Conservation (phyloP, 2,113 vertebrate genomes). For the Cyrtonyx montezumae region DNA sequence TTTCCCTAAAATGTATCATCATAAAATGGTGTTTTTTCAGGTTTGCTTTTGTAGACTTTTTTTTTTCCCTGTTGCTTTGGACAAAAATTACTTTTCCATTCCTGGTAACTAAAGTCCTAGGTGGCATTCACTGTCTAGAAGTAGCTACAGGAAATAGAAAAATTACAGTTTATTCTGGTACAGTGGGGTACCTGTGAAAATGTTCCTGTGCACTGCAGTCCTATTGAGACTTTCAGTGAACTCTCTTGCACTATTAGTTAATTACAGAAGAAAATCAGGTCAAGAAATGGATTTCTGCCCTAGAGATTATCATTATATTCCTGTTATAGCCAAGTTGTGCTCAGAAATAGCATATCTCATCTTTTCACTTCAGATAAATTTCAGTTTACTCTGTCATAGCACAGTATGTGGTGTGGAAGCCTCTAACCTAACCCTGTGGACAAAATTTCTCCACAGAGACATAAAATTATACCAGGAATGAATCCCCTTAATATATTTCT, state of each 20-base stretch:
- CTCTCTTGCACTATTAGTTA: neutral
- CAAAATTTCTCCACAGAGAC: conserved; percentile 2
- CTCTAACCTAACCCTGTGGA: neutral
- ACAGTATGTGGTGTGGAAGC: neutral
- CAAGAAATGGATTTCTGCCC: conserved; percentile 16
- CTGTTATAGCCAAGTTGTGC: neutral
- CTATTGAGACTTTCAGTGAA: conserved; percentile 16
- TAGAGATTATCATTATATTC: conserved; percentile 24
- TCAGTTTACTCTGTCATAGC: neutral
- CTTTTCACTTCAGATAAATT: conserved; percentile 7
- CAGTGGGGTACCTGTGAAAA: neutral
- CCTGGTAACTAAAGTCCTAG: conserved; percentile 26
- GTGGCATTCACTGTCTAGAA: conserved; percentile 29
- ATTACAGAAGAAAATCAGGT: conserved; percentile 54
- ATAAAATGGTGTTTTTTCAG: conserved; percentile 43
- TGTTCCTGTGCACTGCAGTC: neutral
- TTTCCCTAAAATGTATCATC: conserved; percentile 11
- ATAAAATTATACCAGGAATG: neutral
- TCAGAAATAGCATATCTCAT: neutral
- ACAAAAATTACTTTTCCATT: conserved; percentile 51
- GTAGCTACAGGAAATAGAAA: conserved; percentile 23
- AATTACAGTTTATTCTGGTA: conserved; percentile 30
- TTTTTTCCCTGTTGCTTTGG: conserved; percentile 14
- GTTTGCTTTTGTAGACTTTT: neutral
- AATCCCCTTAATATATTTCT: neutral